Evolutionary conservation across 2,888 invertebrate genomes (phyloP).

Genomic region (Willowsia nigromaculata): DNA sequence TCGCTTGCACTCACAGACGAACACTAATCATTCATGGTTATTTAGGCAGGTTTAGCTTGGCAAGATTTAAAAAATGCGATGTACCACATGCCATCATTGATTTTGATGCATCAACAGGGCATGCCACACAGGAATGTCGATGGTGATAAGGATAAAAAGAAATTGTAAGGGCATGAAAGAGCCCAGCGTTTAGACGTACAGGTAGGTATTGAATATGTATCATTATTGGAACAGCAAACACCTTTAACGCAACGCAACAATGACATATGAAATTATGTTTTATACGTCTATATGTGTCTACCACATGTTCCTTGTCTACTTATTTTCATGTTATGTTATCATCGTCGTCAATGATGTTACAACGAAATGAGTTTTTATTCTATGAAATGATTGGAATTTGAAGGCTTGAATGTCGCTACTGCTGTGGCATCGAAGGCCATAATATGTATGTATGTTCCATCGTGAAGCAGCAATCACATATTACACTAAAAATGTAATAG

Average conservation of each 20-base stretch:
- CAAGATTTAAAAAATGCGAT: conserved; percentile 13
- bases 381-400: conserved; percentile 69
- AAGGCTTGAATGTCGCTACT: conserved; percentile 66
- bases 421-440: conserved; percentile 62
- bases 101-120: neutral
- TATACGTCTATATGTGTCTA: neutral
- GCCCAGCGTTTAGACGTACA: neutral
- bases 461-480: conserved; percentile 9
- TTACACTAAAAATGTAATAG: neutral
- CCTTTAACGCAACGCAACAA: neutral
- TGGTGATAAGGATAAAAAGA: neutral
- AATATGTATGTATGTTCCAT: no score
- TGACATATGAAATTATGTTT: neutral
- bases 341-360: neutral
- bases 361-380: conserved; percentile 52
- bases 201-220: neutral
- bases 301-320: conserved; percentile 10
- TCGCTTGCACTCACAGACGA: neutral
- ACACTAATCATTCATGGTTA: conserved; percentile 25
- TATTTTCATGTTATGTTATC: conserved; percentile 8
- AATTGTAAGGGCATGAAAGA: conserved; percentile 21
- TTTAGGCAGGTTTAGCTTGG: conserved; percentile 12
- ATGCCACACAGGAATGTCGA: conserved; percentile 17
- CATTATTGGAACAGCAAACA: neutral
- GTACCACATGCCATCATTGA: conserved; percentile 32